These are phyloP conservation scores for Protaetia brevitarsis DNA, from an alignment of 1,140 invertebrate species.

Conservation along the genomic window DNA sequence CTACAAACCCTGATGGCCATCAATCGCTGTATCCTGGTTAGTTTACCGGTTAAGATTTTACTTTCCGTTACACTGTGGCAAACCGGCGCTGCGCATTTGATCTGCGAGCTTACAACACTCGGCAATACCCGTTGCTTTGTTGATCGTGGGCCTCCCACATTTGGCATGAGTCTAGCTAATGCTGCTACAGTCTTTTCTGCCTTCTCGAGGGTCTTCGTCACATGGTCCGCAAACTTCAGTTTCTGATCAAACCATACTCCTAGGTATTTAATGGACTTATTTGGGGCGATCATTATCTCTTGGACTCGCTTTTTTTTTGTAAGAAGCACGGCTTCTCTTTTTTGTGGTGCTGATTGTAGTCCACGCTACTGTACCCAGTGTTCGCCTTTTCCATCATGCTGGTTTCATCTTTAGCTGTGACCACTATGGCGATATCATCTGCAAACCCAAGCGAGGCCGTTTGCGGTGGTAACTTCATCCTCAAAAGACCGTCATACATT, in stretches of 20 bases:
- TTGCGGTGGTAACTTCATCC: not conserved
- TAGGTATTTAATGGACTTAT: not conserved
- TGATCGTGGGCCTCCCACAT: not conserved
- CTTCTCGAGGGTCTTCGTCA: not conserved
- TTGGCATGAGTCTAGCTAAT: not conserved
- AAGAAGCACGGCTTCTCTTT: not conserved
- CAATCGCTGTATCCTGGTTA: not conserved
- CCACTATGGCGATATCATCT: slow-evolving; percentile 17
- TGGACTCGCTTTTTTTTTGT: not conserved
- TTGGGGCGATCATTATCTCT: not conserved
- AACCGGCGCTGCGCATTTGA: not conserved
- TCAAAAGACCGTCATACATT: slow-evolving; percentile 9
- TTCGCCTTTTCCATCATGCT: not conserved
- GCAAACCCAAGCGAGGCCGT: slow-evolving; percentile 7
- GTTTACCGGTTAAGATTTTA: not conserved
- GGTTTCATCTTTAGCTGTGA: not conserved
- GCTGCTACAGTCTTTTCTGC: not conserved
- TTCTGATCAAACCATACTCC: not conserved
- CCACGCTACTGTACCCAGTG: not conserved
- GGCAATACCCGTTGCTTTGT: not conserved
- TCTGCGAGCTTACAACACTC: not conserved
- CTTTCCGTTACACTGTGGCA: not conserved
- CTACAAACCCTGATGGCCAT: not conserved
- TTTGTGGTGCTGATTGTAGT: slow-evolving; percentile 1
- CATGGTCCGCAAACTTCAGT: not conserved